Conservation (phyloP, 2,113 vertebrate species). For the Rhizomys pruinosus region DNA sequence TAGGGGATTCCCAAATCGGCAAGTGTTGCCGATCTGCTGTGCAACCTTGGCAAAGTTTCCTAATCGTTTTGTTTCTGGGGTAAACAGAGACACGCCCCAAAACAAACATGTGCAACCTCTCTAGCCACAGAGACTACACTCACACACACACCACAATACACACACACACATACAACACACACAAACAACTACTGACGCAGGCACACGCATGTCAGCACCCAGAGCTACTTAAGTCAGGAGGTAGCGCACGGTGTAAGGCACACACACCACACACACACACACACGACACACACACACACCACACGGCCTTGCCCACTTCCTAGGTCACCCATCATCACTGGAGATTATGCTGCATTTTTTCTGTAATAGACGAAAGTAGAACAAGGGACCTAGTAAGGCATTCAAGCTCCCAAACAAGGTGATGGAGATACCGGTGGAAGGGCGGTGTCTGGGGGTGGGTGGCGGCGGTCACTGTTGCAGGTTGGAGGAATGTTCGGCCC, state of each 20-base stretch:
- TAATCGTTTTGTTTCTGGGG: conserved; percentile 55
- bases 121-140: no score
- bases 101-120: conserved; percentile 59
- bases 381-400: neutral
- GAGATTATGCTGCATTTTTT: neutral
- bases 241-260: neutral
- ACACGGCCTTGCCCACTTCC: neutral
- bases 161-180: no score
- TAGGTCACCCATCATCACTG: conserved; percentile 38
- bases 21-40: conserved; percentile 4
- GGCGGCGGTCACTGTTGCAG: fast-evolving
- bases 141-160: no score
- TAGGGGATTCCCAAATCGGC: neutral
- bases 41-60: conserved; percentile 59
- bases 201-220: neutral
- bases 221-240: neutral
- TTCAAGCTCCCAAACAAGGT: neutral
- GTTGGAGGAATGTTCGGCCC: neutral
- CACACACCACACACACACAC: neutral
- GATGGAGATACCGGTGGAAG: neutral
- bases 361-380: neutral
- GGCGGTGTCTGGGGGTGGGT: neutral
- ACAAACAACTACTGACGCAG: no score
- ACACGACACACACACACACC: neutral
- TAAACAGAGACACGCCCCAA: conserved; percentile 76